Evolutionary conservation across 2,797 vertebrate genomes (phyloP).

Genomic region (Margarornis squamiger): DNA sequence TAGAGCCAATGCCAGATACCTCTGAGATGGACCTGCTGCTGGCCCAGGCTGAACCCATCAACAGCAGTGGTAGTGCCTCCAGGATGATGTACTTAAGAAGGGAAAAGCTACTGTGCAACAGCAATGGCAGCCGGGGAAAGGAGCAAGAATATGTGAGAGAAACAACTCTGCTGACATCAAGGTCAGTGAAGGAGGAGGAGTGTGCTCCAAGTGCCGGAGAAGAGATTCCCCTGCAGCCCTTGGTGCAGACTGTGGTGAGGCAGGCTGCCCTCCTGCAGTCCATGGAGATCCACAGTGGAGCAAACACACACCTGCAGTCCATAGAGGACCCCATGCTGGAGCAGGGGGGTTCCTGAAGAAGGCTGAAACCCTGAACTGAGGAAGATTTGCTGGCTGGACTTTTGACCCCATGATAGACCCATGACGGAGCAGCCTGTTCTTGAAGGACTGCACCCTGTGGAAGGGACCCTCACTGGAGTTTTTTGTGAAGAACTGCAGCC

Average conservation of each 20-base stretch:
- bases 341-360: not conserved
- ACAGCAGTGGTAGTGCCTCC: not conserved
- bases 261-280: not conserved
- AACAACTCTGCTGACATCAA: not conserved
- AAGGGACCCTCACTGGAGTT: not conserved
- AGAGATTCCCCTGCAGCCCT: not conserved
- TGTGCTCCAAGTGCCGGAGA: not conserved
- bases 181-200: not conserved
- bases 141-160: not conserved
- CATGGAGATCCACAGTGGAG: not conserved
- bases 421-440: not conserved
- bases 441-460: not conserved
- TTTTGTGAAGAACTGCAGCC: not conserved
- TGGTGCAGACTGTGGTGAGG: not conserved
- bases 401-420: not conserved
- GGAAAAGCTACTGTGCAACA: not conserved
- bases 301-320: too few relatives aligned
- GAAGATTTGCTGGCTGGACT: not conserved
- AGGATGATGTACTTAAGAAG: not conserved
- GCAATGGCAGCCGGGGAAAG: not conserved
- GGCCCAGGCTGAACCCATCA: not conserved
- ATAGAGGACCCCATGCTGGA: not conserved
- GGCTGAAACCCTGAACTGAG: not conserved
- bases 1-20: not conserved
- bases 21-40: not conserved